phyloP scores from a whole-genome alignment of 2,113 vertebrate genomes.

The Corynorhinus townsendii region DNA sequence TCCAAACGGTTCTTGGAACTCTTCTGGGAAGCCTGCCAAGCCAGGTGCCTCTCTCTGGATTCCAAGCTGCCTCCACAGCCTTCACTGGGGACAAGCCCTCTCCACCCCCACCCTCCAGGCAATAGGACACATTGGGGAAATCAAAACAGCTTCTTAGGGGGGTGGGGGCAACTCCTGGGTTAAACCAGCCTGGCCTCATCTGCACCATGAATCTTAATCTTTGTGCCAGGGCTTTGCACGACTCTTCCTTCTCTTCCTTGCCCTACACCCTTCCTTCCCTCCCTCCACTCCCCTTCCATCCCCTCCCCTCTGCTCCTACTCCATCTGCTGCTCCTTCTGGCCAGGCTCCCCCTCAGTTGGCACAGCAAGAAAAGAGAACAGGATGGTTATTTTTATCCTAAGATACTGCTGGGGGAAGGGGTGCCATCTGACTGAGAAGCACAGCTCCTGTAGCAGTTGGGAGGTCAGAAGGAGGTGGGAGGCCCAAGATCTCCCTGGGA shows the following conservation, averaged over 20 bases:
- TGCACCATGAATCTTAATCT: neutral
- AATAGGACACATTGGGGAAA: neutral
- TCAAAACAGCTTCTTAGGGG: neutral
- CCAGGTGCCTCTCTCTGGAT: constrained; percentile 37
- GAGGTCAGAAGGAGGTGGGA: constrained; percentile 40
- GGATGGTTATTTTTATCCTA: constrained; percentile 67
- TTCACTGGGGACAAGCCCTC: neutral
- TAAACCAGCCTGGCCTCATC: neutral
- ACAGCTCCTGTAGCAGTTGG: neutral
- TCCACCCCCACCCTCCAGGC: neutral
- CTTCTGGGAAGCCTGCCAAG: constrained; percentile 50
- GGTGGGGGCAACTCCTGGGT: neutral
- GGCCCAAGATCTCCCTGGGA: neutral
- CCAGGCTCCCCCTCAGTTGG: constrained; percentile 66
- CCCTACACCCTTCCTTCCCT: neutral
- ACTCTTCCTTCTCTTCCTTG: neutral
- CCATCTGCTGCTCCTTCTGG: constrained; percentile 70
- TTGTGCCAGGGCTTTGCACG: neutral
- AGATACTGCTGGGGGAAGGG: constrained; percentile 5
- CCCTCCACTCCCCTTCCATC: neutral
- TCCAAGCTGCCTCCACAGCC: neutral
- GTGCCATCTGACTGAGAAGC: constrained; percentile 43
- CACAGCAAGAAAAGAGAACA: constrained; percentile 67
- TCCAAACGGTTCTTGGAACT: constrained; percentile 42
- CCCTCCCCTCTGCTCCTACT: constrained; percentile 40